Evolutionary conservation across 2,113 vertebrate genomes (phyloP), one percentile per base, ranked within the genome.

Genomic region (Atractosteus spatula): DNA sequence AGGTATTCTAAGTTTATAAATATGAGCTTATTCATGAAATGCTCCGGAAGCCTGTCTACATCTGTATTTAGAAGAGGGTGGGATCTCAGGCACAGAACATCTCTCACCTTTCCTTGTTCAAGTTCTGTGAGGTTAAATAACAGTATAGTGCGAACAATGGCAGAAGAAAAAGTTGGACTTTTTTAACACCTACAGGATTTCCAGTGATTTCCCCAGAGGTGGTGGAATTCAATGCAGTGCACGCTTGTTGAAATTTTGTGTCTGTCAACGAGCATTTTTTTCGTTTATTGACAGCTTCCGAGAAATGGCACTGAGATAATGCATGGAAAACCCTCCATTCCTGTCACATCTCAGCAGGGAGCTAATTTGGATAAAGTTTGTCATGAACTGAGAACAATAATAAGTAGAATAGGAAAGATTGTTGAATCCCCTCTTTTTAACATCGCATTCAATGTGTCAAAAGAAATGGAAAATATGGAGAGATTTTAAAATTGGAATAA

Each of bases 101-200:
- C 56, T 41, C 62, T 7, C 3, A 72, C 62, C 61, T 65, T 41
- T 61, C 41, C 62, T 67, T 55, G 41, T 68, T 70, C 41, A 69
- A 66, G 66, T 74, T 76, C 69, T 57, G 69, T 63, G 44, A 8
- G 71, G 76, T 76, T 72, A 76, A 76, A 66, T 45, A 61, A 69
- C 68, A 64, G 47, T 65, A 54, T 71, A 66, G 63, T 73, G 73
- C 41, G 47, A 66, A 72, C 78, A 74, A 76, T 75, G 73, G 68
- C 74, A 74, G 75, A 68, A 62, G 55, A 62, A 69, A 74, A 41
- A 59, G 59, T 47, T 54, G 7, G 17, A 55, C 17, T 77, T 81
- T 79, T 71, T 68, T 66, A 74, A 43, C 68, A 67, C 55, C 54
- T 62, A 64, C 74, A 70, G 72, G 78, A 76, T 78, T 82, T 78